Base-by-base conservation (phyloP, 2,797 vertebrate species). In the Aotus griseimembra region DNA sequence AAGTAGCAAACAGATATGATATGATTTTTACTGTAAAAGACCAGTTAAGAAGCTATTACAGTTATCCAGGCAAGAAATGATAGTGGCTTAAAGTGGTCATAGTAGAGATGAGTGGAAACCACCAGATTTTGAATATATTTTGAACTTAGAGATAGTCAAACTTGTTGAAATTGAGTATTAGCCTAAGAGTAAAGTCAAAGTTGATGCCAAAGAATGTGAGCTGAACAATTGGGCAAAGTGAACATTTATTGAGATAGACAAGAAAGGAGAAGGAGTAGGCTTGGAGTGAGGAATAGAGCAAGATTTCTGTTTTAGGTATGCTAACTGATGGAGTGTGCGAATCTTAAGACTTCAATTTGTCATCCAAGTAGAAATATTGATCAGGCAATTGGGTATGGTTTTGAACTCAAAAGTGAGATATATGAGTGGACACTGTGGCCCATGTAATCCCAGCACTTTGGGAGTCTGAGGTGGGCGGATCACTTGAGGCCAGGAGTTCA, bases 241-340 rank as follows among this genome's bases (percentile, higher is more conserved):
- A 95, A 80, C 72, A 70, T 36, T 89, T 73, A 82, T 13, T 79
- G 30, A 95, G n/a, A 15, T 73, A 61, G 39, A 94, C 80, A 92
- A 90, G 26, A 24, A 12, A 79, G 48, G 13, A 57, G 12, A 39
- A 93, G 14, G 50, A 75, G 28, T 14, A 39, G 26, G 11, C 72
- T 76, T 97, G 64, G 44, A 24, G 2, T 58, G 92, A 87, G n/a
- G 17, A 90, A 87, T 44, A 50, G 48, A 73, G 30, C 13, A 76
- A 75, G 50, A 79, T 77, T 88, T 97, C 75, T 85, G 20, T 50
- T 93, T 55, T 79, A 44, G 2, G 12, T 77, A 28, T 48, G 67
- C n/a, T 76, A 91, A 41, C 82, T 19, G 58, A 30, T 33, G 39
- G 82, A n/a, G 39, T 46, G 55, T 36, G 26, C 39, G 28, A 44